phyloP scores from a whole-genome alignment of 2,113 vertebrate genomes.

The Podarcis muralis region DNA sequence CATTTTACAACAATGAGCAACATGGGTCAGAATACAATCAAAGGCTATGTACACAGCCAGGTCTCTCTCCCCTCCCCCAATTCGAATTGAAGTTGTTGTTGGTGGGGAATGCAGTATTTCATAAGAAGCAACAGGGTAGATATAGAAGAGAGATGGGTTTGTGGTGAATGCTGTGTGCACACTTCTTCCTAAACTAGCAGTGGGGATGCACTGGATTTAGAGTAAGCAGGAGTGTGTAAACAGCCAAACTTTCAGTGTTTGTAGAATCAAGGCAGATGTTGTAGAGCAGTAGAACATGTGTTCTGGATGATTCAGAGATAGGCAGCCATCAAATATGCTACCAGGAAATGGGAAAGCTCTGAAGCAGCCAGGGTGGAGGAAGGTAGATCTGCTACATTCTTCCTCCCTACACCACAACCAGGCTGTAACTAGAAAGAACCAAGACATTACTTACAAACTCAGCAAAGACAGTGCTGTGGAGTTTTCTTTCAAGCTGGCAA shows the following conservation, averaged over 20 bases:
- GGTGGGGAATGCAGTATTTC: too few species aligned
- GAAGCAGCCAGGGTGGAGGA: not conserved
- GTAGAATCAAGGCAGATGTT: not conserved
- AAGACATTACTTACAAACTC: slow-evolving; percentile 84
- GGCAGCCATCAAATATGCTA: not conserved
- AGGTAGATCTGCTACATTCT: not conserved
- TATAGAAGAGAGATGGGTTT: too few species aligned
- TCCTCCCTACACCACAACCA: not conserved
- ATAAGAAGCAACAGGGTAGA: too few species aligned
- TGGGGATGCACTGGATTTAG: too few species aligned
- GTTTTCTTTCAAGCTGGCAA: slow-evolving; percentile 72
- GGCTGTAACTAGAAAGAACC: not conserved
- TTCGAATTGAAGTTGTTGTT: too few species aligned
- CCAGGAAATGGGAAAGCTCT: not conserved
- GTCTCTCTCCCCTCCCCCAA: too few species aligned
- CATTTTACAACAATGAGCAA: not conserved
- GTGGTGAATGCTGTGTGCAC: too few species aligned
- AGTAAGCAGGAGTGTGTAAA: too few species aligned
- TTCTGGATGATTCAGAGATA: too few species aligned
- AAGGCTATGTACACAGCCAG: not conserved
- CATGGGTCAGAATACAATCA: not conserved
- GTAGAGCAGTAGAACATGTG: not conserved
- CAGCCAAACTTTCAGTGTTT: not conserved
- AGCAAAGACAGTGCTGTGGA: slow-evolving; percentile 80
- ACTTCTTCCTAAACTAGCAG: too few species aligned